Conservation (phyloP, 2,113 vertebrate species). For the Engraulis encrasicolus region DNA sequence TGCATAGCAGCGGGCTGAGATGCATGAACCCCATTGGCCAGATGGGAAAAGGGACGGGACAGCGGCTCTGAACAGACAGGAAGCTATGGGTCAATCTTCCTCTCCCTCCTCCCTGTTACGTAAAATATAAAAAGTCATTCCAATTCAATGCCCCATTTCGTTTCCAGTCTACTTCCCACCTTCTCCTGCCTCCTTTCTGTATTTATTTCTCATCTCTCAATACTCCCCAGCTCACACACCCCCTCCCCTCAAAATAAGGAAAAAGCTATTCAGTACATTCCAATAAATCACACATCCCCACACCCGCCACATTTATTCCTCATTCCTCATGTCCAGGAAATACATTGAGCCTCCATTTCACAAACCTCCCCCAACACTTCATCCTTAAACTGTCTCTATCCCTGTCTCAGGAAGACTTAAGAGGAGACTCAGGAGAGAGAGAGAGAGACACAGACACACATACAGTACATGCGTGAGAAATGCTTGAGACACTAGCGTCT, state of each 20-base stretch:
- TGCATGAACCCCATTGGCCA: constrained; percentile 48
- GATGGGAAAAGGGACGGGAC: constrained; percentile 35
- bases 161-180: no score
- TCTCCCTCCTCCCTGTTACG: background rate
- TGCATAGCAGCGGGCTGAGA: constrained; percentile 56
- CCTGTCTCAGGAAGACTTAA: background rate
- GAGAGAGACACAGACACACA: background rate
- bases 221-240: background rate
- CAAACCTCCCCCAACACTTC: background rate
- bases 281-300: background rate
- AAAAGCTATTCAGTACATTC: no score
- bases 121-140: no score
- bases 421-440: background rate
- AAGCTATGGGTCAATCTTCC: background rate
- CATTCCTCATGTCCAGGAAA: background rate
- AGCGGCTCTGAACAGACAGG: constrained; percentile 43
- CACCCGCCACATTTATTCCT: background rate
- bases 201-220: background rate
- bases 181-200: no score
- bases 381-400: background rate
- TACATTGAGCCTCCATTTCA: background rate
- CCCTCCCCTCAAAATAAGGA: no score
- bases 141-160: no score
- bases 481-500: constrained; percentile 18
- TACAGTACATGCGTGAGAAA: no score